Conservation (phyloP, 2,113 vertebrate species). For the Grammomys dolichurus region DNA sequence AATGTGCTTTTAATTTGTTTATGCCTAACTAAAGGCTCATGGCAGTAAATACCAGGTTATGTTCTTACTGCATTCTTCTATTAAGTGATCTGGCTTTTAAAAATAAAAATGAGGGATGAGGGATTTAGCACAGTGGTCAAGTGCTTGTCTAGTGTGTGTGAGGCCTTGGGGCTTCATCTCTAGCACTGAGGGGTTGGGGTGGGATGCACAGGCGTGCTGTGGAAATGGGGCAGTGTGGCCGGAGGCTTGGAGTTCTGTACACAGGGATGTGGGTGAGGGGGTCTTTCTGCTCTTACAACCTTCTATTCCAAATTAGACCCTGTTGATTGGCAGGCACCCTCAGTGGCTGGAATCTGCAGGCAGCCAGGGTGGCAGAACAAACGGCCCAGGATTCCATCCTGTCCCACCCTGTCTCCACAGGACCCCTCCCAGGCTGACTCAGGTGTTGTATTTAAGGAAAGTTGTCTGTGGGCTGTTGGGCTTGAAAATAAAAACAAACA, state of each 20-base stretch:
- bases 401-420: background rate
- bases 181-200: background rate
- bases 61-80: background rate
- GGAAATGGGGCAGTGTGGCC: background rate
- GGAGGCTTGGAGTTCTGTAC: background rate
- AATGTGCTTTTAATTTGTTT: background rate
- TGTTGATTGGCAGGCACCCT: background rate
- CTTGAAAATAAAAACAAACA: slow-evolving; percentile 52
- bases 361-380: background rate
- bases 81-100: background rate
- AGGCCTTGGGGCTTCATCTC: background rate
- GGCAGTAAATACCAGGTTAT: too few species aligned
- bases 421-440: background rate
- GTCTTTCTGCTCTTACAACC: background rate
- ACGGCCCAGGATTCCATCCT: background rate
- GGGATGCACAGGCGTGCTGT: background rate
- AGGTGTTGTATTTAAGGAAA: slow-evolving; percentile 48
- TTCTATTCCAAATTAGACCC: background rate
- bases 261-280: too few species aligned
- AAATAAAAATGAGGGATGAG: background rate
- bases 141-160: background rate
- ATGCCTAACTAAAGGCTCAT: background rate
- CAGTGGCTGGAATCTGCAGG: background rate
- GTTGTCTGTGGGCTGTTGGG: background rate
- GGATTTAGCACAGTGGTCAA: background rate